These are phyloP conservation scores for Neodon shergylaensis DNA, from an alignment of 2,113 vertebrate genomes.

Conservation along the genomic window DNA sequence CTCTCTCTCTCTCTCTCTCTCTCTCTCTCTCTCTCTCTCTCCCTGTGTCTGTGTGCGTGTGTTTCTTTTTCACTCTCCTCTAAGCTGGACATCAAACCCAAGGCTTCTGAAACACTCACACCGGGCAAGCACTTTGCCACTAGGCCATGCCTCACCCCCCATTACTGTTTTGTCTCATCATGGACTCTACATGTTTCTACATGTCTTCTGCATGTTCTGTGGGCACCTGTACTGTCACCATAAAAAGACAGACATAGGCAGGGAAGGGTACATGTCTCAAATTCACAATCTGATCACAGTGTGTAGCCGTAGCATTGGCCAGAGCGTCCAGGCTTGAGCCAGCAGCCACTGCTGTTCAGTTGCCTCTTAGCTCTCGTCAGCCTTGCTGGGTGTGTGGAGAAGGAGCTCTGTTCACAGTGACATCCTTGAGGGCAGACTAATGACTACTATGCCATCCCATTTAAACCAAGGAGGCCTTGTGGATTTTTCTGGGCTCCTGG, in stretches of 20 bases:
- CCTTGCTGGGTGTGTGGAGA: not conserved
- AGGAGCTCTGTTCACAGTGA: not conserved
- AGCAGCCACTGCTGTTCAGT: not conserved
- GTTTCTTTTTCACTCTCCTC: not conserved
- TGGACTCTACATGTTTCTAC: not conserved
- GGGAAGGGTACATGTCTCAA: not conserved
- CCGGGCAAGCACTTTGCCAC: not conserved
- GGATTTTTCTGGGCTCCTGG: not conserved
- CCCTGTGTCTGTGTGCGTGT: not conserved
- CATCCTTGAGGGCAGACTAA: accelerated
- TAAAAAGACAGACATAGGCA: not conserved
- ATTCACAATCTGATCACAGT: not conserved
- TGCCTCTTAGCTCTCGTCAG: not conserved
- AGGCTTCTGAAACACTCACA: not conserved
- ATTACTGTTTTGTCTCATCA: not conserved
- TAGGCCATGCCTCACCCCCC: no score
- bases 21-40: not conserved
- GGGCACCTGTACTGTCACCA: not conserved
- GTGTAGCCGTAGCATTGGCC: not conserved
- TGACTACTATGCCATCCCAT: not conserved
- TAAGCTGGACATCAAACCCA: not conserved
- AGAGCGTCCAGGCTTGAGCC: not conserved
- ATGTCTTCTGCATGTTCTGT: not conserved
- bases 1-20: not conserved
- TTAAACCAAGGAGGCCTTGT: not conserved